Conservation (phyloP, 1,140 invertebrate genomes). For the Holotrichia oblita region DNA sequence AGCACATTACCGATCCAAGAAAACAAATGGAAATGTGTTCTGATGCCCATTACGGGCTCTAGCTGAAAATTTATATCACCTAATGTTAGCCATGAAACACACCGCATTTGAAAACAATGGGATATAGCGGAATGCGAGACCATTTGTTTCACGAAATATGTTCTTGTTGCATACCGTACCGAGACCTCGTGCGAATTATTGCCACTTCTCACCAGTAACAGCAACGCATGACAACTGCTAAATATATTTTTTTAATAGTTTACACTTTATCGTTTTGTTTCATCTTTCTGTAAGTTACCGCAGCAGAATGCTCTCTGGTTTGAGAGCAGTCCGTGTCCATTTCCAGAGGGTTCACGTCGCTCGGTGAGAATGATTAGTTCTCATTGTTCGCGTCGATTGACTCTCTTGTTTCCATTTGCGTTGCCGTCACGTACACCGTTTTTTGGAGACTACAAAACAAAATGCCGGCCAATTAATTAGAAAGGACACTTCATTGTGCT, state of each 20-base stretch:
- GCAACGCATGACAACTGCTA: background rate
- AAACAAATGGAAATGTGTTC: conserved; percentile 1
- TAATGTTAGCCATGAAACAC: conserved; percentile 16
- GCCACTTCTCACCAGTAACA: background rate
- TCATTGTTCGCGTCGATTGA: background rate
- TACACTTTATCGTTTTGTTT: background rate
- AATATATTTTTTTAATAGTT: background rate
- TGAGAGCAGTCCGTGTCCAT: background rate
- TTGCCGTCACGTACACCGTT: background rate
- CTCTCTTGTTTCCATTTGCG: background rate
- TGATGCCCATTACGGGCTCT: background rate
- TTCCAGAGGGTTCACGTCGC: background rate
- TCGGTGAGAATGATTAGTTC: background rate
- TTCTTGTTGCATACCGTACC: conserved; percentile 6
- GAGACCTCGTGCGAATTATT: background rate
- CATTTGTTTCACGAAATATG: conserved; percentile 13
- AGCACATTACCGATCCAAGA: background rate
- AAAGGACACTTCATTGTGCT: conserved; percentile 16
- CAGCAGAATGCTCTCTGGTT: background rate
- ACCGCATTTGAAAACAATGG: conserved; percentile 11
- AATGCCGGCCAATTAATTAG: conserved; percentile 1
- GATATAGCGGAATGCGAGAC: background rate
- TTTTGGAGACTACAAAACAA: background rate
- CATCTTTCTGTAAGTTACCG: background rate
- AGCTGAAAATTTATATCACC: conserved; percentile 1